phyloP scores from a whole-genome alignment of 1,140 invertebrate genomes.

The Drosophila bifasciata region DNA sequence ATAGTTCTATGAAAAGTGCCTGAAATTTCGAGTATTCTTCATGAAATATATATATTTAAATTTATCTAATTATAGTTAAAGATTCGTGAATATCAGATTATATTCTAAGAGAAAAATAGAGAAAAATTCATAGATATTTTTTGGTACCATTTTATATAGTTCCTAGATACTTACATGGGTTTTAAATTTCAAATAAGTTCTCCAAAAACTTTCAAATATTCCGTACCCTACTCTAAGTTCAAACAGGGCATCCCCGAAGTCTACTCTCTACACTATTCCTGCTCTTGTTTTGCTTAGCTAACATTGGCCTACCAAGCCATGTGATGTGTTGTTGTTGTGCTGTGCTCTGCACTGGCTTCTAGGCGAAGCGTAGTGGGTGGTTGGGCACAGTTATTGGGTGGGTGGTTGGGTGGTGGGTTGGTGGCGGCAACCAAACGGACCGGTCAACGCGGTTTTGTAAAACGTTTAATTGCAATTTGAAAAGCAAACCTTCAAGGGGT shows the following conservation, averaged over 20 bases:
- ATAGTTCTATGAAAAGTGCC: too few relatives aligned
- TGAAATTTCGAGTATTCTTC: too few relatives aligned
- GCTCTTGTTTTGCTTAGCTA: conserved; percentile 59
- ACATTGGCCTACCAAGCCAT: conserved; percentile 56
- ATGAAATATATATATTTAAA: too few relatives aligned
- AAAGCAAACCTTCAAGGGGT: conserved; percentile 58
- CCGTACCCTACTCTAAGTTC: too few relatives aligned
- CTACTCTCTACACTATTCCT: neutral
- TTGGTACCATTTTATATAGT: too few relatives aligned
- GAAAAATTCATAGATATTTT: too few relatives aligned
- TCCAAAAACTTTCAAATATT: neutral
- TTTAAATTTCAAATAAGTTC: neutral
- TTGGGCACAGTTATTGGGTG: neutral
- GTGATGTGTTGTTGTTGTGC: conserved; percentile 15
- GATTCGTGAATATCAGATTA: too few relatives aligned
- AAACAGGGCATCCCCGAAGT: conserved; percentile 19
- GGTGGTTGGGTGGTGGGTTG: conserved; percentile 17
- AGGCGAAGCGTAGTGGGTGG: conserved; percentile 3
- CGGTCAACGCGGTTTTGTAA: conserved; percentile 80
- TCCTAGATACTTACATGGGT: neutral
- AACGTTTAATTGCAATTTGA: conserved; percentile 82
- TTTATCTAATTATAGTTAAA: too few relatives aligned
- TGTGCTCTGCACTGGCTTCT: conserved; percentile 8
- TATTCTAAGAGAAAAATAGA: too few relatives aligned
- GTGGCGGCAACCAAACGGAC: conserved; percentile 47